Evolutionary conservation across 2,797 vertebrate species (phyloP).

Genomic region (Gallirallus australis): DNA sequence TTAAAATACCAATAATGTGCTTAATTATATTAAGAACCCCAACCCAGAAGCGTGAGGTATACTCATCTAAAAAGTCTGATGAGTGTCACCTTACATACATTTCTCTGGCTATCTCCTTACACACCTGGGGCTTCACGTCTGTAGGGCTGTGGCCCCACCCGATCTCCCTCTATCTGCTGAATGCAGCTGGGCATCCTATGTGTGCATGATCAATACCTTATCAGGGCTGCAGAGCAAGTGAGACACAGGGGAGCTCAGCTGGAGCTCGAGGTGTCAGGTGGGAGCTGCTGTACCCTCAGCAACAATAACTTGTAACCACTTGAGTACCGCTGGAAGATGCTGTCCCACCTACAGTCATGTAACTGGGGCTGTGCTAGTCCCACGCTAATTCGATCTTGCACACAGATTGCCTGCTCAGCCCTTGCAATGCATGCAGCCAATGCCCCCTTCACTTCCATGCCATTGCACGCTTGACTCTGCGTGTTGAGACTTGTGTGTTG

Average conservation of each 20-base stretch:
- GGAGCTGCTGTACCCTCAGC: background rate
- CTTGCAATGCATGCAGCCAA: background rate
- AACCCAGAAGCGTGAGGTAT: background rate
- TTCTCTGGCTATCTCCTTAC: background rate
- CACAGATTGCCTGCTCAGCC: background rate
- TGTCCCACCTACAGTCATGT: fast-evolving
- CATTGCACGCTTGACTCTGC: fast-evolving
- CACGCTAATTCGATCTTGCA: fast-evolving
- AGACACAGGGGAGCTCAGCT: background rate
- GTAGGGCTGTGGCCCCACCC: background rate
- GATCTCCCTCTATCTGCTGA: background rate
- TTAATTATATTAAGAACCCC: background rate
- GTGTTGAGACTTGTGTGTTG: background rate
- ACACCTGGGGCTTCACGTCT: background rate
- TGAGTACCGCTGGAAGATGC: background rate
- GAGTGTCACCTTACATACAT: fast-evolving
- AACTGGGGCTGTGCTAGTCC: background rate
- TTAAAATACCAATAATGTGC: background rate
- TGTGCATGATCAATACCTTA: fast-evolving
- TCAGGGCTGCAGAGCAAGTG: background rate
- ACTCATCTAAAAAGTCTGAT: background rate
- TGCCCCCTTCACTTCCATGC: background rate
- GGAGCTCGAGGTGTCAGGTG: background rate
- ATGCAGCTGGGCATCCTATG: background rate
- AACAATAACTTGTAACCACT: background rate